Conservation (phyloP, 2,888 invertebrate species). For the Schizaphis graminum region DNA sequence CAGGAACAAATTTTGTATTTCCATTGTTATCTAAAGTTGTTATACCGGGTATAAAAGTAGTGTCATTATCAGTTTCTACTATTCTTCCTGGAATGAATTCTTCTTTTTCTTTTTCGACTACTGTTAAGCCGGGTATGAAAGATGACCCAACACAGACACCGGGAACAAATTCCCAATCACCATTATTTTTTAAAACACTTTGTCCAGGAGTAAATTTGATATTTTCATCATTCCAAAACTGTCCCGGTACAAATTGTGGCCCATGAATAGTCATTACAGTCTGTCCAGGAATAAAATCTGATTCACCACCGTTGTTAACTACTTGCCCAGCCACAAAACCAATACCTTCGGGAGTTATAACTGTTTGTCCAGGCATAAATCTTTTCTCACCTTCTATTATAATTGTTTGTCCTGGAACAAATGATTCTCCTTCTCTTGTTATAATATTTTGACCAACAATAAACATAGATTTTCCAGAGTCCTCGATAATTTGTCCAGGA, state of each 20-base stretch:
- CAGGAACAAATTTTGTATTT: slow-evolving; percentile 78
- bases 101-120: slow-evolving; percentile 74
- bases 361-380: slow-evolving; percentile 78
- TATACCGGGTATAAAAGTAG: slow-evolving; percentile 79
- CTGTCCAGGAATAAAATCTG: slow-evolving; percentile 77
- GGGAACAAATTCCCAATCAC: slow-evolving; percentile 77
- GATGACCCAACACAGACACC: slow-evolving; percentile 81
- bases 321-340: slow-evolving; percentile 79
- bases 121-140: slow-evolving; percentile 83
- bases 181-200: slow-evolving; percentile 79
- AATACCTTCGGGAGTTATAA: slow-evolving; percentile 76
- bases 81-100: slow-evolving; percentile 84
- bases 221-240: slow-evolving; percentile 71
- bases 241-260: slow-evolving; percentile 77
- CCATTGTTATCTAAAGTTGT: slow-evolving; percentile 74
- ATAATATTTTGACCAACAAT: slow-evolving; percentile 77
- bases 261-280: slow-evolving; percentile 77
- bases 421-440: slow-evolving; percentile 74
- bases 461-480: slow-evolving; percentile 75
- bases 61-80: slow-evolving; percentile 80
- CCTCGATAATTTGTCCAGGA: slow-evolving; percentile 80
- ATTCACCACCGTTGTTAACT: slow-evolving; percentile 73
- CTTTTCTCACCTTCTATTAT: slow-evolving; percentile 73
- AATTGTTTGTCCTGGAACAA: slow-evolving; percentile 77
- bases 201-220: slow-evolving; percentile 85